Conservation (phyloP, 2,888 invertebrate genomes). For the Andrena fulva region DNA sequence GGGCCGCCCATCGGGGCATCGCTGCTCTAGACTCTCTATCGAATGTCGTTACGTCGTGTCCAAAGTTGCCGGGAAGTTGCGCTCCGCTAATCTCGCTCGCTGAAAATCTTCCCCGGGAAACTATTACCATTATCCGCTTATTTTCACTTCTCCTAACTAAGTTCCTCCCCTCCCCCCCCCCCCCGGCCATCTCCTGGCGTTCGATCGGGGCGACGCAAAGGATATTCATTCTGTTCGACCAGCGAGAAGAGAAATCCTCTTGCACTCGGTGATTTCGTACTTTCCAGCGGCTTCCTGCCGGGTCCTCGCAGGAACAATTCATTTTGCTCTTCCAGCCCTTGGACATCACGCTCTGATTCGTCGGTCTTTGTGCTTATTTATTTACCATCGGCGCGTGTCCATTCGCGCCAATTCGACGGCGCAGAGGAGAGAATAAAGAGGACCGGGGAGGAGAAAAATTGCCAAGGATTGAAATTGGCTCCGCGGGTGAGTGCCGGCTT, state of each 20-base stretch:
- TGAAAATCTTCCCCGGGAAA: slow-evolving; percentile 61
- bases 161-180: slow-evolving; percentile 32
- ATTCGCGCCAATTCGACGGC: neutral
- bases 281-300: slow-evolving; percentile 51
- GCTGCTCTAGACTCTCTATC: slow-evolving; percentile 55
- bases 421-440: neutral
- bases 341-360: slow-evolving; percentile 1
- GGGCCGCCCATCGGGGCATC: too few relatives aligned
- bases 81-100: slow-evolving; percentile 48
- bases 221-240: slow-evolving; percentile 50
- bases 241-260: slow-evolving; percentile 48
- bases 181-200: slow-evolving; percentile 2
- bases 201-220: slow-evolving; percentile 50
- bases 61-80: slow-evolving; percentile 59
- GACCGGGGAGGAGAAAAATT: neutral
- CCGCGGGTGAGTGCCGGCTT: slow-evolving; percentile 28
- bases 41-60: slow-evolving; percentile 55
- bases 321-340: neutral
- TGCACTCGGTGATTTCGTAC: slow-evolving; percentile 42
- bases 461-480: slow-evolving; percentile 42
- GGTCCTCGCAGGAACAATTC: slow-evolving; percentile 31
- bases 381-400: neutral
- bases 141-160: slow-evolving; percentile 68
- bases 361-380: neutral
- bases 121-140: slow-evolving; percentile 70